Conservation (phyloP, 1,140 invertebrate species). For the Trinorchestia longiramus region DNA sequence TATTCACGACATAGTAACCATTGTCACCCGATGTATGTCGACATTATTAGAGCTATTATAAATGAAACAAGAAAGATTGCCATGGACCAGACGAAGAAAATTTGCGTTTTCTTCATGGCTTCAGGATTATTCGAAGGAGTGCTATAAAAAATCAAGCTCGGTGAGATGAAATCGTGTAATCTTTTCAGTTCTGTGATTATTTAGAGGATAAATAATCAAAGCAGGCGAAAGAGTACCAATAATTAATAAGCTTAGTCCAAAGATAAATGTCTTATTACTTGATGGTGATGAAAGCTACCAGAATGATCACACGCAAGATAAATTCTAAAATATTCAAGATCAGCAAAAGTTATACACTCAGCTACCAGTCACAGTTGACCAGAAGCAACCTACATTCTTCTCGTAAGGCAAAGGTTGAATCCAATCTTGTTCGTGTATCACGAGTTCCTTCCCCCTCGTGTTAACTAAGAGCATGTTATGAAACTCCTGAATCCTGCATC, state of each 20-base stretch:
- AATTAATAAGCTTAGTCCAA: background rate
- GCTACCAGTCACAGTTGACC: background rate
- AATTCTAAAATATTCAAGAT: background rate
- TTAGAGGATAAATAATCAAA: background rate
- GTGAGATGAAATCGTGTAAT: background rate
- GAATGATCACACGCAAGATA: background rate
- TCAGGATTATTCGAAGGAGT: background rate
- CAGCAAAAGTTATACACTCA: background rate
- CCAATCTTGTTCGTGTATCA: background rate
- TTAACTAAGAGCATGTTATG: background rate
- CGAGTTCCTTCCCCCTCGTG: background rate
- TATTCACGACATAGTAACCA: no score
- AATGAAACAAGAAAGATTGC: background rate
- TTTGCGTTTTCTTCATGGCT: background rate
- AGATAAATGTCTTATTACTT: background rate
- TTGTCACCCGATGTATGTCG: background rate
- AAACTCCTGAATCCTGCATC: background rate
- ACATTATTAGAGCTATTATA: background rate
- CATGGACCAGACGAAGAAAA: background rate
- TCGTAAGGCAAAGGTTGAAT: background rate
- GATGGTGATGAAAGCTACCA: background rate
- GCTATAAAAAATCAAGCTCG: background rate
- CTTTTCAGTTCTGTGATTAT: background rate
- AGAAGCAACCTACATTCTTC: background rate
- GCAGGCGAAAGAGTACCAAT: background rate